phyloP scores from a whole-genome alignment of 1,140 invertebrate species.

The Nebria ingens region DNA sequence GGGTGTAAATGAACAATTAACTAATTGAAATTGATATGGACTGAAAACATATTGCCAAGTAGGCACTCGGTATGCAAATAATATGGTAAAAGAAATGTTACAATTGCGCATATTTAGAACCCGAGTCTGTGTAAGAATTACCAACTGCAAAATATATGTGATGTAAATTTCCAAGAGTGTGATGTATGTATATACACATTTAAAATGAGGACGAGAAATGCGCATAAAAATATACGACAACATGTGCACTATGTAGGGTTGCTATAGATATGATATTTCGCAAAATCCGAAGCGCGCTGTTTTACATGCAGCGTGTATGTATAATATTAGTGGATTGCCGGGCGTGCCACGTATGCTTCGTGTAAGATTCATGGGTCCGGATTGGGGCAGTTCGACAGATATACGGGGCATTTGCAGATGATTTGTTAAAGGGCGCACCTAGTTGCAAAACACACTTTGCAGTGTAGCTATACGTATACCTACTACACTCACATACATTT shows the following conservation, averaged over 20 bases:
- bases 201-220: no score
- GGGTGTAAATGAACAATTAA: neutral
- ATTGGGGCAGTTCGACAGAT: conserved; percentile 4
- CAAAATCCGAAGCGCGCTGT: neutral
- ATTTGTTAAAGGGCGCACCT: neutral
- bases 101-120: no score
- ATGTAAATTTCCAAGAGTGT: no score
- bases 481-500: neutral
- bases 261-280: no score
- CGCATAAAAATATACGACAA: no score
- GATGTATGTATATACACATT: no score
- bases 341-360: neutral
- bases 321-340: neutral
- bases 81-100: no score
- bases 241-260: no score
- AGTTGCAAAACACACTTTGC: neutral
- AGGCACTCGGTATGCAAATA: no score
- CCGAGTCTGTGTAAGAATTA: no score
- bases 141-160: no score
- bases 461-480: neutral
- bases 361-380: neutral
- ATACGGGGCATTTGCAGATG: conserved; percentile 4
- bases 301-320: neutral
- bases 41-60: no score
- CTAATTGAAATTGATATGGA: neutral